Conservation (phyloP, 1,140 invertebrate genomes). For the Argopecten irradians region DNA sequence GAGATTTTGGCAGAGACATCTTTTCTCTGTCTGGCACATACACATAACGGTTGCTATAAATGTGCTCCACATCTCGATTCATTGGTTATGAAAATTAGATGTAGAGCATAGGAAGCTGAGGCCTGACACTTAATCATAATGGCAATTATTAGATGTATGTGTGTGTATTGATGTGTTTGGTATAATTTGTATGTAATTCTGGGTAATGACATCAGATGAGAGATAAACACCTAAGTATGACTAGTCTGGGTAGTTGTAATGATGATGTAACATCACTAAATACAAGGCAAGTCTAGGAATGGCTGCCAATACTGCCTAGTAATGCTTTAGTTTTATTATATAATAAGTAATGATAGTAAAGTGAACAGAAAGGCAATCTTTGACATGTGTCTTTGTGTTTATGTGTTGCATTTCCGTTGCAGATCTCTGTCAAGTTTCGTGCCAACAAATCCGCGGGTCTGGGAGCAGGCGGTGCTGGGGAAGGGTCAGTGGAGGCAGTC, state of each 20-base stretch:
- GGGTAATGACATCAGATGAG: background rate
- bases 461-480: conserved; percentile 28
- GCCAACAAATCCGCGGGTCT: conserved; percentile 40
- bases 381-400: conserved; percentile 16
- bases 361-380: background rate
- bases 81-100: background rate
- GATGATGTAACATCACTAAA: background rate
- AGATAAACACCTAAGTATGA: background rate
- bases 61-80: background rate
- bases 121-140: background rate
- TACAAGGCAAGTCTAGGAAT: background rate
- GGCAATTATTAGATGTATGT: background rate
- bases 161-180: background rate
- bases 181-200: background rate
- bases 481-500: conserved; percentile 29
- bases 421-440: conserved; percentile 39
- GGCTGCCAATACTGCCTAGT: background rate
- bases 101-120: background rate
- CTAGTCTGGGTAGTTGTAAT: background rate
- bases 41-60: background rate
- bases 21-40: background rate
- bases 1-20: background rate
- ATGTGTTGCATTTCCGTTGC: conserved; percentile 25
- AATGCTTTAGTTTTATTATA: background rate
- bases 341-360: background rate